Conservation (phyloP, 2,888 invertebrate genomes). For the Sarcophaga variegata region DNA sequence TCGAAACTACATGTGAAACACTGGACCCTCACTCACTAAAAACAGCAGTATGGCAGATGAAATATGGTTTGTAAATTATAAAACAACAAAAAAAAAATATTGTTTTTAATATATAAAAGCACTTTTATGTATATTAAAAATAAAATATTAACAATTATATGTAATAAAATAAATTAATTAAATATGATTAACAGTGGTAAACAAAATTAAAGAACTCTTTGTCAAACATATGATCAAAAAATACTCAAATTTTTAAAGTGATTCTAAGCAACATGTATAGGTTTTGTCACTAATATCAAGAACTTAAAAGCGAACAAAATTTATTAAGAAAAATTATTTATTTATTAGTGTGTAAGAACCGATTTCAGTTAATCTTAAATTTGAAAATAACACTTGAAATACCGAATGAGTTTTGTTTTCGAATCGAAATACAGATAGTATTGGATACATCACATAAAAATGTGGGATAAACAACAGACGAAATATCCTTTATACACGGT, state of each 20-base stretch:
- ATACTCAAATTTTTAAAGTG: neutral
- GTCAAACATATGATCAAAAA: neutral
- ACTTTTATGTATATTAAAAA: slow-evolving; percentile 13
- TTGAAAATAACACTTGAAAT: too few relatives aligned
- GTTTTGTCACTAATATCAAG: too few relatives aligned
- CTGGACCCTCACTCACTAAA: slow-evolving; percentile 82
- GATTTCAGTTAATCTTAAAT: too few relatives aligned
- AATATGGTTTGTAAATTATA: slow-evolving; percentile 16
- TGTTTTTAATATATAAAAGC: neutral
- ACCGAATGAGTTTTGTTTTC: too few relatives aligned
- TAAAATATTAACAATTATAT: slow-evolving; percentile 29
- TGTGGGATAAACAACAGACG: too few relatives aligned
- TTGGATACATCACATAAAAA: too few relatives aligned
- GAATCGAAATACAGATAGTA: too few relatives aligned
- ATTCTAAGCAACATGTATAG: neutral
- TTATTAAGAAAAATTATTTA: too few relatives aligned
- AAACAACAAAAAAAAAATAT: slow-evolving; percentile 6
- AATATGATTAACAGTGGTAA: slow-evolving; percentile 34
- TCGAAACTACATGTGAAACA: slow-evolving; percentile 80
- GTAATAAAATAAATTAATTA: slow-evolving; percentile 24
- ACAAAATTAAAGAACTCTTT: neutral
- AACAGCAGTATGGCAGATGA: slow-evolving; percentile 77
- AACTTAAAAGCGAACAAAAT: too few relatives aligned
- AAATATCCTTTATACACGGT: too few relatives aligned
- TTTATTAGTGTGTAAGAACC: too few relatives aligned